Evolutionary conservation across 2,888 invertebrate genomes (phyloP), one percentile per base, ranked within the genome.

Genomic region (Sipha maydis): DNA sequence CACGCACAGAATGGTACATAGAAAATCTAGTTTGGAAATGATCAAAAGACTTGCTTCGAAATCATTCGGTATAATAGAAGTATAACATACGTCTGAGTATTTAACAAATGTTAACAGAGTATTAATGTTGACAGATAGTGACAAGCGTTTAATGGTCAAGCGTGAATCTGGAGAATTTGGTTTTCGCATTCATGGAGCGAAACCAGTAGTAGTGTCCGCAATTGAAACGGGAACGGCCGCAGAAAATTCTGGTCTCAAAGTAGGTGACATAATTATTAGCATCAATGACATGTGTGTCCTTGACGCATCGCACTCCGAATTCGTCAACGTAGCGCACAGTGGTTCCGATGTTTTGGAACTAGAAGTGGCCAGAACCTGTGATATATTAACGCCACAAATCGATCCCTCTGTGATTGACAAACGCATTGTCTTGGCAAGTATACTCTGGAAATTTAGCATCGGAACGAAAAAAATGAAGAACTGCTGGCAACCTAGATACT

Each of bases 161-260:
- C 95, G 96, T 84, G 96, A 96, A 90, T 95, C 95, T 41, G 97
- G 97, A 69, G 98, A 98, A 92, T 98, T 98, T 92, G 91, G 91
- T 25, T 98, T 99, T 92, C 95, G 98, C 90, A 98, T 99, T 91
- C 97, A 98, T 91, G 98, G 98, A 48, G 97, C 97, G 89, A 96
- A 97, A 91, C 98, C 98, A 1, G 98, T 98, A n/a, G 97, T 98
- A 25, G 97, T 98, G 54, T 98, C 98, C 7, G 97, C 97, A 34
- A 97, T 98, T 90, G 98, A 98, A 92, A 96, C 96, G 67, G 97
- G 97, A 90, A 98, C 98, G 1, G 97, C 98, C 0, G 98, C 98
- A 0, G 98, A 98, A 92, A 95, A 94, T 88, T 97, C 97, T 8
- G 98, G 98, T 0, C 93, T 98, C 85, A 97, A 97, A 93, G 97